Conservation (phyloP, 2,797 vertebrate genomes). For the Alosa sapidissima region DNA sequence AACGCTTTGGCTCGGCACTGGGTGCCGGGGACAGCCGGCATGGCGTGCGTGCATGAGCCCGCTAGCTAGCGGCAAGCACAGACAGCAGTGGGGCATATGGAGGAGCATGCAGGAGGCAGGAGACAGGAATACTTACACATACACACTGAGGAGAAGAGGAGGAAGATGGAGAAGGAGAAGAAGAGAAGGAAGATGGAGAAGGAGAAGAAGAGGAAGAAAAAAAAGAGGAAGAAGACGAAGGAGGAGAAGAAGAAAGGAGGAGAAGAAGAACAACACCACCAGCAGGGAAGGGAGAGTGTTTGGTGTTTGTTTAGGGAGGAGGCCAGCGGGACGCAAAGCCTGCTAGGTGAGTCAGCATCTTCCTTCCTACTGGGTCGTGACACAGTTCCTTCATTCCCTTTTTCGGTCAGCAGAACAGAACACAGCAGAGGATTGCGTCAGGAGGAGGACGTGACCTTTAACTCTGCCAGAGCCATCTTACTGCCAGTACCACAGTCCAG, state of each 20-base stretch:
- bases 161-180: not conserved
- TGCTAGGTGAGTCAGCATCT: not conserved
- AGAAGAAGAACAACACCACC: not conserved
- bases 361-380: not conserved
- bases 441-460: not conserved
- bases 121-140: not conserved
- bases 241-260: not conserved
- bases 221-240: not conserved
- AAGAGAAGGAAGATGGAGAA: not conserved
- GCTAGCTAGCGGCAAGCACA: not conserved
- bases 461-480: not conserved
- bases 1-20: not conserved
- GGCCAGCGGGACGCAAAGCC: not conserved
- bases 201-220: not conserved
- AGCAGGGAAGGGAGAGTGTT: not conserved
- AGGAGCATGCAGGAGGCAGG: not conserved
- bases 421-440: not conserved
- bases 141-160: not conserved
- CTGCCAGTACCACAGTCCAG: not conserved
- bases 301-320: not conserved
- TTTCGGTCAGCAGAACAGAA: slow-evolving; percentile 5
- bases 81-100: not conserved
- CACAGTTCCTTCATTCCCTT: not conserved
- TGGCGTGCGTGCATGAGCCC: not conserved
- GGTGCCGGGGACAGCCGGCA: not conserved